Conservation (phyloP, 2,113 vertebrate species). For the Lynx canadensis region DNA sequence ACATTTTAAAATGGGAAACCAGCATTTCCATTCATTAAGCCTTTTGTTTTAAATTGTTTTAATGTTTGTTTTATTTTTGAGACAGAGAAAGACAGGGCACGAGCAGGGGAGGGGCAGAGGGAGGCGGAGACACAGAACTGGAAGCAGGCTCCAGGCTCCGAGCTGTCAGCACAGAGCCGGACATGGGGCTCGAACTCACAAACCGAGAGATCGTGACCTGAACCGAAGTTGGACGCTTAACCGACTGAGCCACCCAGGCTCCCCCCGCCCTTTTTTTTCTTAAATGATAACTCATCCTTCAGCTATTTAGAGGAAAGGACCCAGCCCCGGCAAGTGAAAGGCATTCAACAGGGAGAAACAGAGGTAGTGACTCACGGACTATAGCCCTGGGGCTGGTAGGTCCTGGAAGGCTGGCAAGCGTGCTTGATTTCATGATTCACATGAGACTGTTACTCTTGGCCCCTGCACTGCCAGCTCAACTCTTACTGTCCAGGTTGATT, state of each 20-base stretch:
- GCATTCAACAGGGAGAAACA: not conserved
- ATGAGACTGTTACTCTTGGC: rapidly evolving
- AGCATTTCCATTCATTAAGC: not conserved
- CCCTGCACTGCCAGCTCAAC: rapidly evolving
- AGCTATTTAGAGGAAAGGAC: not conserved
- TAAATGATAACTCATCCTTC: not conserved
- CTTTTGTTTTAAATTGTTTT: not conserved
- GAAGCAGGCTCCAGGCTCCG: too few relatives aligned
- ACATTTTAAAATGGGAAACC: not conserved
- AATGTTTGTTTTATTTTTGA: too few relatives aligned
- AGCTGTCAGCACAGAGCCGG: too few relatives aligned
- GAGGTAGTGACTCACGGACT: not conserved
- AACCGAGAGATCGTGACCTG: too few relatives aligned
- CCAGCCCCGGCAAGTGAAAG: not conserved
- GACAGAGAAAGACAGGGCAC: too few relatives aligned
- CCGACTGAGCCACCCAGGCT: too few relatives aligned
- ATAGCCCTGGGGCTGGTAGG: not conserved
- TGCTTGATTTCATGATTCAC: not conserved
- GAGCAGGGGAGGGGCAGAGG: too few relatives aligned
- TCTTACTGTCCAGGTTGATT: not conserved
- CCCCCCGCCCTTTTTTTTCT: not conserved
- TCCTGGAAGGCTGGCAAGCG: not conserved
- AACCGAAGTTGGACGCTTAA: too few relatives aligned
- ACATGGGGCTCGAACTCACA: too few relatives aligned
- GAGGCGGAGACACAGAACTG: too few relatives aligned